These are phyloP conservation scores for Apomyelois bistriatella DNA, from an alignment of 2,888 invertebrate genomes.

Conservation along the genomic window DNA sequence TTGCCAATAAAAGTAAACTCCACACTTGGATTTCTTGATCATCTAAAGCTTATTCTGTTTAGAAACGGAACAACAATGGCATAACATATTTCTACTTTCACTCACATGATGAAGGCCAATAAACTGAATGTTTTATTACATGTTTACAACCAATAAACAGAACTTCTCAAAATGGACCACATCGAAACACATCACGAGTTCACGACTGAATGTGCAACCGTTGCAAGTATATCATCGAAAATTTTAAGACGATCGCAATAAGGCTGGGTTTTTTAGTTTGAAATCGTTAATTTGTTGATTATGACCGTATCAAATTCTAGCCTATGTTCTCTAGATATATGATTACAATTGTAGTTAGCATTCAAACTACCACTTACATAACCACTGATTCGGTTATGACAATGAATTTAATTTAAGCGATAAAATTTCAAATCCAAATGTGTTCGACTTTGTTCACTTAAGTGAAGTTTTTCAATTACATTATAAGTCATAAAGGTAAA, in stretches of 20 bases:
- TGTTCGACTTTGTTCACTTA: too few relatives aligned
- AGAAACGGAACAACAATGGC: conserved; percentile 2
- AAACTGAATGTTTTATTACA: conserved; percentile 37
- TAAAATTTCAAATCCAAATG: too few relatives aligned
- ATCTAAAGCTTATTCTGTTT: background rate
- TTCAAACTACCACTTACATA: too few relatives aligned
- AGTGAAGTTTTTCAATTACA: too few relatives aligned
- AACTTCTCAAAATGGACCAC: conserved; percentile 38
- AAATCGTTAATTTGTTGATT: too few relatives aligned
- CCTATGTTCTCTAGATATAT: background rate
- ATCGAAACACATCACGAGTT: conserved; percentile 31
- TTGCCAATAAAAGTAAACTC: background rate
- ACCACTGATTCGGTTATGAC: too few relatives aligned
- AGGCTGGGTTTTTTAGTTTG: too few relatives aligned
- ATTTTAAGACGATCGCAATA: too few relatives aligned
- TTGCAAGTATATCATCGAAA: background rate
- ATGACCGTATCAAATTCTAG: background rate
- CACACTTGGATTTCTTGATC: background rate
- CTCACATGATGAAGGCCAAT: conserved; percentile 44
- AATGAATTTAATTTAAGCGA: too few relatives aligned
- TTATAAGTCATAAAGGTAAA: too few relatives aligned
- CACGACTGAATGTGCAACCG: conserved; percentile 11
- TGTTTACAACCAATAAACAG: conserved; percentile 41
- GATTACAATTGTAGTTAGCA: too few relatives aligned
- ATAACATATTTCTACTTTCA: conserved; percentile 26